These are phyloP conservation scores for Bombyx mori DNA, from an alignment of 1,140 invertebrate genomes.

Conservation along the genomic window DNA sequence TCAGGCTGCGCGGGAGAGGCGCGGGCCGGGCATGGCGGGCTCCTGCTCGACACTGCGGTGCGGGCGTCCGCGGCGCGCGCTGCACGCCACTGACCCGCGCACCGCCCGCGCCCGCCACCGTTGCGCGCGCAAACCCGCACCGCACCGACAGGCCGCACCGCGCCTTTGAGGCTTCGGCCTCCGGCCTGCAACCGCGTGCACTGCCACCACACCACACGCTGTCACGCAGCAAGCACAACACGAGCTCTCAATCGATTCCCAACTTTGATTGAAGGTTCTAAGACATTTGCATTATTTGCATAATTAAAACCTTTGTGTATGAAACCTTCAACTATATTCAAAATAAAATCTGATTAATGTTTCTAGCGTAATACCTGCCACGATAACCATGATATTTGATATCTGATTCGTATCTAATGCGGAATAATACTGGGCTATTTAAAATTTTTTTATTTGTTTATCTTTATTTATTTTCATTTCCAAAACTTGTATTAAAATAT, in stretches of 20 bases:
- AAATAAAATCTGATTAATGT: no score
- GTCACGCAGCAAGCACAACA: constrained; percentile 34
- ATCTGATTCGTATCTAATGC: no score
- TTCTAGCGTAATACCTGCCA: no score
- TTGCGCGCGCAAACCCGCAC: constrained; percentile 32
- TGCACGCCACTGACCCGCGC: constrained; percentile 62
- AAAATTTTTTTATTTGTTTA: no score
- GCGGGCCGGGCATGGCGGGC: constrained; percentile 66
- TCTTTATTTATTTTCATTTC: no score
- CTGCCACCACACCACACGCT: constrained; percentile 34
- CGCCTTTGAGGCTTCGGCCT: constrained; percentile 27
- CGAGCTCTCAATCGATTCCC: constrained; percentile 46
- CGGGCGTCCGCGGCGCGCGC: constrained; percentile 63
- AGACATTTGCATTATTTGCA: no score
- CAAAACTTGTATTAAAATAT: no score
- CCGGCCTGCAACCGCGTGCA: constrained; percentile 44
- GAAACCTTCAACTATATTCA: no score
- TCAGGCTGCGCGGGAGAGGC: constrained; percentile 65
- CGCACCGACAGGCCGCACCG: constrained; percentile 28
- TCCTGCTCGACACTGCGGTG: constrained; percentile 65
- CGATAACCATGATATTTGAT: no score
- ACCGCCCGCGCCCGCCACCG: constrained; percentile 42
- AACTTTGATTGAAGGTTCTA: not conserved
- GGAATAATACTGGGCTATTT: no score
- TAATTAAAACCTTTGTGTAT: no score